Percentiles rank a stretch among this genome's conserved stretches.
phyloP scores from a whole-genome alignment of 2,888 invertebrate genomes.

The Drosophila sordidapex region DNA sequence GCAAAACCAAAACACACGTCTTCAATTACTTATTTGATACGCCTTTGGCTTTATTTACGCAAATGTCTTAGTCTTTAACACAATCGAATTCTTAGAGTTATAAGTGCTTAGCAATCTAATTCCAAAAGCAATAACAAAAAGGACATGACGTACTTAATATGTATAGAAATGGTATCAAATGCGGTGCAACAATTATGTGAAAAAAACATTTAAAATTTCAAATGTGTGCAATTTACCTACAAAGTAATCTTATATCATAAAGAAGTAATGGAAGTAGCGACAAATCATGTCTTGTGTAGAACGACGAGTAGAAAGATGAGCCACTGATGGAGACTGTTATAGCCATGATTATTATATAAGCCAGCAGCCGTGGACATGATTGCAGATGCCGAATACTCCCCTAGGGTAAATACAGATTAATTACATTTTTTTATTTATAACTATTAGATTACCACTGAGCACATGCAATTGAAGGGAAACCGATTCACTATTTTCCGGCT shows the following conservation, averaged over 20 bases:
- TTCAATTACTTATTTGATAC: slow-evolving; percentile 31
- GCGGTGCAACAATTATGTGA: slow-evolving; percentile 32
- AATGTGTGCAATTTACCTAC: slow-evolving; percentile 56
- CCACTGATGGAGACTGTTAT: slow-evolving; percentile 64
- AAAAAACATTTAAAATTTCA: slow-evolving; percentile 17
- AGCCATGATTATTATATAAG: slow-evolving; percentile 46
- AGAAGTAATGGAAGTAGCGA: background rate
- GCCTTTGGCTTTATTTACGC: slow-evolving; percentile 74
- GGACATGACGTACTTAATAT: slow-evolving; percentile 30
- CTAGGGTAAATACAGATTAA: slow-evolving; percentile 43
- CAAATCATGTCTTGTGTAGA: slow-evolving; percentile 65
- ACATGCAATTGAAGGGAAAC: slow-evolving; percentile 95
- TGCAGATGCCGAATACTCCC: slow-evolving; percentile 85
- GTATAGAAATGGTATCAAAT: slow-evolving; percentile 59
- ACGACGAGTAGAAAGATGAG: slow-evolving; percentile 66
- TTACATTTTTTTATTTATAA: background rate
- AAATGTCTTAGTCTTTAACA: slow-evolving; percentile 48
- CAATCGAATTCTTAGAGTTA: slow-evolving; percentile 62
- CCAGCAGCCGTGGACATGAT: slow-evolving; percentile 82
- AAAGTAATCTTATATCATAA: slow-evolving; percentile 49
- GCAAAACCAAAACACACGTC: background rate
- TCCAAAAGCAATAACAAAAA: slow-evolving; percentile 33
- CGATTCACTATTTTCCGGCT: slow-evolving; percentile 95
- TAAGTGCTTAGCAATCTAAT: slow-evolving; percentile 61
- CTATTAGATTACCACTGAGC: slow-evolving; percentile 89